Evolutionary conservation across 2,888 invertebrate genomes (phyloP), one percentile per base, ranked within the genome.

Genomic region (Thalpophila matura): DNA sequence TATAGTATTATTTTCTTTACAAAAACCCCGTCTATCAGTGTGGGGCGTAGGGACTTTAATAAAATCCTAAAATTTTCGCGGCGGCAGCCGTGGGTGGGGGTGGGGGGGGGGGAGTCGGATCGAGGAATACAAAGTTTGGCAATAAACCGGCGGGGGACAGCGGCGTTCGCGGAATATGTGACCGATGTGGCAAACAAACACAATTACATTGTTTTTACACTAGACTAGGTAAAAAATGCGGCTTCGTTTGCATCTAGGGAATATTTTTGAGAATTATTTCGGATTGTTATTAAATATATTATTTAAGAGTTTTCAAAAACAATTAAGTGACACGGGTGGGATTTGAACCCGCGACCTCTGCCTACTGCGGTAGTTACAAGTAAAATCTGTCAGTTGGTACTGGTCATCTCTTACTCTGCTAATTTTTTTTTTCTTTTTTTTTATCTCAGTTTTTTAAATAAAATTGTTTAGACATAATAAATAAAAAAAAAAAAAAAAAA

Each of bases 51-150:
- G 60, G 60, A 38, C 65, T 80, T 79, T 72, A 80, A 80, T 80
- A 80, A 75, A 77, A 74, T 55, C 56, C 61, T 66, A 40, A 66
- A 79, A 74, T 70, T 70, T 66, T 57, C 42, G 55, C 43, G 20
- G 33, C 20, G 42, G 60, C 37, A 22, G 16, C 10, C 26, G 58
- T 38, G 37, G 16, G 26, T n/a, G 43, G 53, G 27, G 40, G 26
- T 24, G 37, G 33, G 27, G 38, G 55, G 26, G 9, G 26, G 37
- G 37, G 40, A 12, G 33, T 18, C 24, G 69, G 70, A 77, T 67
- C 69, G 69, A 71, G 75, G 67, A 61, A 76, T 74, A 62, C 72
- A 72, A 80, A 80, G 62, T 80, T 78, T 56, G 54, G 62, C 73
- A 68, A 79, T 79, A 76, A 78, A 73, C 56, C 51, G 58, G 47